These are phyloP conservation scores for Polydrusus pterygomalis DNA, from an alignment of 2,888 invertebrate species.

Conservation along the genomic window DNA sequence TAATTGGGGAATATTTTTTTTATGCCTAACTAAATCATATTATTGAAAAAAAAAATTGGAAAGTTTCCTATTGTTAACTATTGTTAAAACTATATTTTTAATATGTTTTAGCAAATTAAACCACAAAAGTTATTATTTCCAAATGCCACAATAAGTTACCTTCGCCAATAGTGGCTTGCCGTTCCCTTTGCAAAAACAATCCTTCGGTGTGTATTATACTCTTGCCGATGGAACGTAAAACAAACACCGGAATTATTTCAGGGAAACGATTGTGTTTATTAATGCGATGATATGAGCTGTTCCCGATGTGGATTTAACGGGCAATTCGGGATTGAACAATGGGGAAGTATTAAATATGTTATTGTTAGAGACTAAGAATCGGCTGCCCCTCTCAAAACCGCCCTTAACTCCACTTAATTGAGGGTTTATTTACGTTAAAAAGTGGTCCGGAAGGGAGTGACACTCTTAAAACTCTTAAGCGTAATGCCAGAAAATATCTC, in stretches of 20 bases:
- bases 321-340: slow-evolving; percentile 65
- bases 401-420: slow-evolving; percentile 50
- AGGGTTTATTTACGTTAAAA: slow-evolving; percentile 58
- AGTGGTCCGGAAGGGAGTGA: slow-evolving; percentile 48
- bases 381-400: slow-evolving; percentile 55
- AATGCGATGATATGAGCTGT: slow-evolving; percentile 68
- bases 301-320: slow-evolving; percentile 65
- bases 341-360: slow-evolving; percentile 67
- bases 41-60: too few species aligned
- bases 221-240: slow-evolving; percentile 65
- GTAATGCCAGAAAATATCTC: slow-evolving; percentile 33
- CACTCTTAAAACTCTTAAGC: slow-evolving; percentile 32
- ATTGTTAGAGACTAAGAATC: slow-evolving; percentile 61
- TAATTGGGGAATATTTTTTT: too few species aligned
- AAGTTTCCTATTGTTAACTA: too few species aligned
- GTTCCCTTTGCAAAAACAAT: slow-evolving; percentile 52
- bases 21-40: too few species aligned
- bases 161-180: slow-evolving; percentile 26
- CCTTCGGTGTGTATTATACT: slow-evolving; percentile 47
- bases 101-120: neutral
- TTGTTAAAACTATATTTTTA: too few species aligned
- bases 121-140: slow-evolving; percentile 5
- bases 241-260: slow-evolving; percentile 72
- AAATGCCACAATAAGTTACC: slow-evolving; percentile 25
- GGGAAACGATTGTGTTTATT: slow-evolving; percentile 70